Percentiles rank a stretch among this genome's conserved stretches.
These are phyloP conservation scores for Trididemnum miniatum DNA, from an alignment of 23 tunicate genomes.

Conservation along the genomic window DNA sequence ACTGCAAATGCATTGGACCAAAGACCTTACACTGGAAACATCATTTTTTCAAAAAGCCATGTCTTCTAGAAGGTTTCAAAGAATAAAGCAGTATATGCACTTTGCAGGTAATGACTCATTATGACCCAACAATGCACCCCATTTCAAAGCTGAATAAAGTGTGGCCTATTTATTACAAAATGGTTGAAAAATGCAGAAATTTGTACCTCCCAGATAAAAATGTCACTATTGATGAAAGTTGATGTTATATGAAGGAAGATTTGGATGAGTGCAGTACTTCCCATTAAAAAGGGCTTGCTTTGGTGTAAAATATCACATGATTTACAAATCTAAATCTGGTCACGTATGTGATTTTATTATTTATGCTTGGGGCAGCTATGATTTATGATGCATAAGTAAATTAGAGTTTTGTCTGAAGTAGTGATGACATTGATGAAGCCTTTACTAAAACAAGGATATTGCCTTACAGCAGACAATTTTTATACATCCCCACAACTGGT, in stretches of 20 bases:
- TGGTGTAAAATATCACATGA: slow-evolving; percentile 28
- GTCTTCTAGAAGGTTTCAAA: slow-evolving; percentile 15
- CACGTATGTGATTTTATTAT: slow-evolving; percentile 30
- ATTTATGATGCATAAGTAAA: slow-evolving; percentile 17
- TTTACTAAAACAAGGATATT: slow-evolving; percentile 30
- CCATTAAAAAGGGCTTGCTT: slow-evolving; percentile 28
- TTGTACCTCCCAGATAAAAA: slow-evolving; percentile 30
- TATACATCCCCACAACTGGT: slow-evolving; percentile 34
- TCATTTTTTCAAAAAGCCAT: slow-evolving; percentile 17
- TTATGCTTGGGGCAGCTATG: slow-evolving; percentile 1
- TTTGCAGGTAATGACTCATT: slow-evolving; percentile 9
- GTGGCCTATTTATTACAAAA: slow-evolving; percentile 23
- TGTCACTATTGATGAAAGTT: slow-evolving; percentile 34
- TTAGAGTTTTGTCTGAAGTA: too few relatives aligned
- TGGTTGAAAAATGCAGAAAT: slow-evolving; percentile 19
- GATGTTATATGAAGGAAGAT: slow-evolving; percentile 28
- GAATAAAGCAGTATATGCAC: slow-evolving; percentile 33
- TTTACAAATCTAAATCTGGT: slow-evolving; percentile 37
- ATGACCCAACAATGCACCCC: slow-evolving; percentile 27
- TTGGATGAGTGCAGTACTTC: slow-evolving; percentile 30
- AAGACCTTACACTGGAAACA: too few relatives aligned
- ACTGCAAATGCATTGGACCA: too few relatives aligned
- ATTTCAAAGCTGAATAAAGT: slow-evolving; percentile 32
- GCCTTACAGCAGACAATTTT: slow-evolving; percentile 26
- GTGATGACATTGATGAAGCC: slow-evolving; percentile 44